Base-by-base conservation (phyloP, 2,797 vertebrate genomes). In the Chaunax sp. region DNA sequence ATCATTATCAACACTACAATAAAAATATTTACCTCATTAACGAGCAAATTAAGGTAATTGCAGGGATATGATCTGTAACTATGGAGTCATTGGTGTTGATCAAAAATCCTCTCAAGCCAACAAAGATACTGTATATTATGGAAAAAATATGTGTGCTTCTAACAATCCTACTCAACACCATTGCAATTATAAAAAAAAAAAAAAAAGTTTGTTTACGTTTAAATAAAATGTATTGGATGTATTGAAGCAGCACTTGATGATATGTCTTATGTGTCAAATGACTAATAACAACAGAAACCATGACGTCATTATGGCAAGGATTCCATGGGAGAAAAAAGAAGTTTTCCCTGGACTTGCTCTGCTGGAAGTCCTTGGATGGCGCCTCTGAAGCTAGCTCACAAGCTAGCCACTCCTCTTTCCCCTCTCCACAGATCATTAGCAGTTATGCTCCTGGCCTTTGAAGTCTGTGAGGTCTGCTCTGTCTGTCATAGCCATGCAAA, bases 401-500 rank as follows among this genome's bases (percentile, higher is more conserved):
- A 69, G 79, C 77, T 78, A 65, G 75, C 84, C 80, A 70, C 77
- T 77, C 78, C 75, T 77, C 80, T 83, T 73, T 73, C 75, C 74
- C 85, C 87, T 87, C 80, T 91, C 86, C 86, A 86, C 91, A 90
- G 90, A 88, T 93, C 91, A 92, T 93, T 93, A 92, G 87, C 81
- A 88, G 87, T 86, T 83, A 69, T 72, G 82, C 76, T 83, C 58
- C 66, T 64, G 79, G 70, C 72, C 90, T 93, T 93, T 94, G 91
- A 90, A 89, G 91, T 92, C 78, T 84, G 91, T 88, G 87, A 89
- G 90, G 90, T 91, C 90, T 83, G 90, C 83, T 77, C 77, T 81
- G 89, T 91, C 92, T 92, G 89, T 94, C 93, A 92, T 75, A 88
- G 84, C 85, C 89, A 92, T 92, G 89, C 87, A 94, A 94, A 94